Base-by-base conservation (phyloP, 2,797 vertebrate species). In the Molothrus ater region DNA sequence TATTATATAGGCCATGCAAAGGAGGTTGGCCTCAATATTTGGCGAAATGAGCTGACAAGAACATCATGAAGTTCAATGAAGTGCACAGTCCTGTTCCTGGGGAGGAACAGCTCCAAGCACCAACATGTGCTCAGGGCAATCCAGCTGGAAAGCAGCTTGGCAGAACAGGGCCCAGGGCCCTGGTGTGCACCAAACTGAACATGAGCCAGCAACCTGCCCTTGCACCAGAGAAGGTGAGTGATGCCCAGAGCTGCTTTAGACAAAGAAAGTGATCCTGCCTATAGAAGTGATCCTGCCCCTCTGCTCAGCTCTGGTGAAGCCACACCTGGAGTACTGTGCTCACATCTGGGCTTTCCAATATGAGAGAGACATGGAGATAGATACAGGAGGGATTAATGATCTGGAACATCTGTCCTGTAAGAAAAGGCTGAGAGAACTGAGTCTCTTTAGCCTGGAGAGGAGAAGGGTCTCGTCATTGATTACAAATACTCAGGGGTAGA, bases 371-470 rank as follows among this genome's bases (percentile, higher is more conserved):
- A 9, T 9, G 53, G 38, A 66, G 20, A 28, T 29, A 66, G 20
- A 28, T 29, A 40, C 6, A 4, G 1, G 3, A 68, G 6, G 3
- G 10, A 32, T n/a, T 45, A 32, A 54, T 31, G 6, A 7, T 12
- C 53, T 48, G 53, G 20, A 81, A 6, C 25, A 34, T 29, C 50
- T 48, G 10, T 38, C 19, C 13, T 32, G 5, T 20, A 31, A 66
- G 48, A 36, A 93, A 74, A 81, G 20, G 12, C 11, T 51, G 31
- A 69, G 12, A 38, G 10, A 72, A 13, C 6, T 36, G 40, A 66
- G 22, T 5, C 17, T 40, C 11, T 73, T 60, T 5, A 42, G 7
- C 26, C 20, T 48, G 20, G 20, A 75, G 21, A 83, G 9, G 32
- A 83, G n/a, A 72, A 40, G 11, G 11, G 3, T 38, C 10, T 48